These are phyloP conservation scores for Seira sanloemensis DNA, from an alignment of 2,888 invertebrate species.

Conservation along the genomic window DNA sequence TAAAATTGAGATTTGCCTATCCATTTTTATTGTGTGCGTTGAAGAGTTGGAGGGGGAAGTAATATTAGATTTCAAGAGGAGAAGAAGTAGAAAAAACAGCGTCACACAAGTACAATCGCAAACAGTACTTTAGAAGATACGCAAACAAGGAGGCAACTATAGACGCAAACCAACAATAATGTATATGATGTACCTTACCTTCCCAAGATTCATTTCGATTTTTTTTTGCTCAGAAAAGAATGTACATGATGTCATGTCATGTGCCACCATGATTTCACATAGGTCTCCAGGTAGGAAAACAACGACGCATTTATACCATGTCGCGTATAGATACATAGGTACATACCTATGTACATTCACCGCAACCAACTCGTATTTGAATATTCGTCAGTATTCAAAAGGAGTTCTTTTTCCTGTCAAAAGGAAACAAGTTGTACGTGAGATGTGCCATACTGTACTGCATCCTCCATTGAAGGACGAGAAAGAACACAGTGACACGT, in stretches of 20 bases:
- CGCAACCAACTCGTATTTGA: neutral
- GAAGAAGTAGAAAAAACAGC: neutral
- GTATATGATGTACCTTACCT: neutral
- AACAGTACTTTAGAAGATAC: slow-evolving; percentile 25
- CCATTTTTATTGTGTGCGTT: neutral
- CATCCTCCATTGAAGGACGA: neutral
- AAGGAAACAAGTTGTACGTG: neutral
- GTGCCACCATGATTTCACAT: slow-evolving; percentile 42
- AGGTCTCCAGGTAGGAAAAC: slow-evolving; percentile 24
- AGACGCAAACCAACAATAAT: slow-evolving; percentile 30
- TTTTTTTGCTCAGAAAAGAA: no score
- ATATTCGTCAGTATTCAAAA: neutral
- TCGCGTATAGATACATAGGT: neutral
- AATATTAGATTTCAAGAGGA: slow-evolving; percentile 1
- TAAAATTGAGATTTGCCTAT: slow-evolving; percentile 45
- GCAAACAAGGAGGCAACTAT: slow-evolving; percentile 36
- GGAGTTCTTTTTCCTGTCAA: neutral
- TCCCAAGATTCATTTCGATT: neutral
- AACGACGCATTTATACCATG: neutral
- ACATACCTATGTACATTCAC: no score
- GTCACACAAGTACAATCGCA: slow-evolving; percentile 28
- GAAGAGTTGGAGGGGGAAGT: slow-evolving; percentile 10
- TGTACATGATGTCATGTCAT: slow-evolving; percentile 43
- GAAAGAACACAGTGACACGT: slow-evolving; percentile 50
- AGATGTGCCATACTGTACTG: neutral